A percentile compares a stretch with the other conserved stretches of the same genome.
These are phyloP conservation scores for Camelus bactrianus DNA, from an alignment of 2,113 vertebrate genomes.

Conservation along the genomic window DNA sequence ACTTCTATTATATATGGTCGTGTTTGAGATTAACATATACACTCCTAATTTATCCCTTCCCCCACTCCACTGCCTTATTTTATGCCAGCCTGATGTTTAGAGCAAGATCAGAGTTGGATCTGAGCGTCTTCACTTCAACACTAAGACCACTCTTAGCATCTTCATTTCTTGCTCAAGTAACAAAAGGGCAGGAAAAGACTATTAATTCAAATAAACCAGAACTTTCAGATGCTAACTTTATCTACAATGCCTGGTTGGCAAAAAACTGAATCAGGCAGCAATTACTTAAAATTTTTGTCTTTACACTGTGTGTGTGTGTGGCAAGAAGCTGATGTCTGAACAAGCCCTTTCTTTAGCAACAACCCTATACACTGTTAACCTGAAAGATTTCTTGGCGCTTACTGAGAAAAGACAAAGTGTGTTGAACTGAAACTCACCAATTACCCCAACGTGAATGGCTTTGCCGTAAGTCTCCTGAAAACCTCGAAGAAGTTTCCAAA, in stretches of 20 bases:
- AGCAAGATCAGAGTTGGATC: conserved; percentile 87
- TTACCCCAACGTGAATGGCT: conserved; percentile 92
- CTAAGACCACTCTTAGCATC: conserved; percentile 78
- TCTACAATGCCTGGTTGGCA: not conserved
- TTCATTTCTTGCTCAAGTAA: conserved; percentile 84
- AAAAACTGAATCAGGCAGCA: not conserved
- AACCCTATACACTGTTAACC: not conserved
- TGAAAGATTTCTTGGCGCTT: not conserved
- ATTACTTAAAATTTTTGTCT: not conserved
- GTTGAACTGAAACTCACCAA: conserved; percentile 88
- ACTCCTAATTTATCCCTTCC: too few species aligned
- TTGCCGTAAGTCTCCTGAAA: conserved; percentile 79
- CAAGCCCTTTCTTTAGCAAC: not conserved
- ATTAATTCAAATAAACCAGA: not conserved
- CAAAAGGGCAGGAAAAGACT: not conserved
- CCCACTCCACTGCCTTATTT: not conserved
- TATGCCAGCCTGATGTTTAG: conserved; percentile 23
- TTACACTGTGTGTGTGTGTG: not conserved
- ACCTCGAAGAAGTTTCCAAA: conserved; percentile 89
- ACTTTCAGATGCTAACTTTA: not conserved
- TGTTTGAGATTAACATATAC: too few species aligned
- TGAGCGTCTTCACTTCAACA: conserved; percentile 83
- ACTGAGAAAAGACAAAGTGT: not conserved
- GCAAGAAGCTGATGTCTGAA: not conserved
- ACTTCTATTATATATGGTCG: too few species aligned